Base-by-base conservation (phyloP, 2,797 vertebrate genomes). In the Sebastes trivittatus region DNA sequence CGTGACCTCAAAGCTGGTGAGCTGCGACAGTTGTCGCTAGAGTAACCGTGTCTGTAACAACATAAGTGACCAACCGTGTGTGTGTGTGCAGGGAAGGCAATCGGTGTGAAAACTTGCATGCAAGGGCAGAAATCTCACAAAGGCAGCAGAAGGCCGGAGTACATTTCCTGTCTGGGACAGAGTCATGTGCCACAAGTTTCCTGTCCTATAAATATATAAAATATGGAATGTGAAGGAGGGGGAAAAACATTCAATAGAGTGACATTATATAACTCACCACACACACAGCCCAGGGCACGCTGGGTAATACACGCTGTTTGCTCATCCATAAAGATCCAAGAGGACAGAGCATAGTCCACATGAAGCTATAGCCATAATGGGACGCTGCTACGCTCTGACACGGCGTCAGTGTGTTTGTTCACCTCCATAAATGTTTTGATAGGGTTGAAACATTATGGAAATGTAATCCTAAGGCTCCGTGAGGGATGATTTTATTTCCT, bases 161-260 rank as follows among this genome's bases (percentile, higher is more conserved):
- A 83, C 70, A 73, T 81, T 91, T 94, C 90, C 92, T 92, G 82
- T 88, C 77, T 68, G 71, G 73, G 78, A 90, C 23, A 77, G 42
- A 90, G 80, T 90, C 86, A 93, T 90, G 88, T 94, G 91, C 90
- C 89, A 90, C 81, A 85, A 54, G 87, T 89, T 94, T 93, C 92
- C 93, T 91, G 89, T 85, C 88, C 89, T 92, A 93, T 89, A 90
- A 93, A 94, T 93, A 95, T 22, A 88, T 78, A 61, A 89, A 92
- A 93, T 88, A 84, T 90, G 90, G 91, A 94, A 94, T 92, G 91
- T 72, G 70, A 75, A 10, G 56, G 36, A 70, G 56, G 65, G 59
- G 49, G 73, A 52, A 58, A 49, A 62, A 64, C 73, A 84, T 82
- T 88, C 61, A 86, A 90, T 87, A 86, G 56, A 77, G 54, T 87